A percentile compares a stretch with the other conserved stretches of the same genome.
Conservation (phyloP, 2,888 invertebrate species). For the Brachypalpus laphriformis region DNA sequence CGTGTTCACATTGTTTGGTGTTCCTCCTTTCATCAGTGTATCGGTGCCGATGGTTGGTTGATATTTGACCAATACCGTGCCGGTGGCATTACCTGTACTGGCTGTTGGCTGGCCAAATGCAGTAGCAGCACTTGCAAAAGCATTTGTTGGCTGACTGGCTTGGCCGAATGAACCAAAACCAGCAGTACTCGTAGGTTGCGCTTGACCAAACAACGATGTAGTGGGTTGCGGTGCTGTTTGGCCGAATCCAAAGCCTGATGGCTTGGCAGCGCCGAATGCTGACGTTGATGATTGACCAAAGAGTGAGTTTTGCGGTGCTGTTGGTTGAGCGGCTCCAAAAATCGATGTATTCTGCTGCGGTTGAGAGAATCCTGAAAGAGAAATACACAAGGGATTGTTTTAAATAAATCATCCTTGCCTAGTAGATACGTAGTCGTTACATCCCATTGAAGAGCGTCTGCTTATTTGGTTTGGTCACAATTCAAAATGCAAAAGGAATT, state of each 20-base stretch:
- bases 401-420: too few relatives aligned
- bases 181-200: constrained; percentile 81
- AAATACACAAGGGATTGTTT: neutral
- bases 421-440: too few relatives aligned
- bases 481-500: too few relatives aligned
- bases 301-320: constrained; percentile 84
- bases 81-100: constrained; percentile 82
- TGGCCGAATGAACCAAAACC: constrained; percentile 87
- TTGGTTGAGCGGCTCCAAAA: constrained; percentile 84
- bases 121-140: constrained; percentile 83
- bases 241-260: constrained; percentile 80
- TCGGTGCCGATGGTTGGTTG: constrained; percentile 94
- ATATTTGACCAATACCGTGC: constrained; percentile 92
- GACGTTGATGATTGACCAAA: constrained; percentile 86
- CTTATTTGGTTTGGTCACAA: too few relatives aligned
- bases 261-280: constrained; percentile 86
- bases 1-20: constrained; percentile 93
- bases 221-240: constrained; percentile 81
- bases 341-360: constrained; percentile 84
- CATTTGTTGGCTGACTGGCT: constrained; percentile 83
- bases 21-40: constrained; percentile 94
- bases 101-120: constrained; percentile 79
- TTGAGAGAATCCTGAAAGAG: constrained; percentile 78
- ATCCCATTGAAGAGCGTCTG: too few relatives aligned
- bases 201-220: constrained; percentile 84